Evolutionary conservation across 2,888 invertebrate species (phyloP).

Genomic region (Carabus problematicus): DNA sequence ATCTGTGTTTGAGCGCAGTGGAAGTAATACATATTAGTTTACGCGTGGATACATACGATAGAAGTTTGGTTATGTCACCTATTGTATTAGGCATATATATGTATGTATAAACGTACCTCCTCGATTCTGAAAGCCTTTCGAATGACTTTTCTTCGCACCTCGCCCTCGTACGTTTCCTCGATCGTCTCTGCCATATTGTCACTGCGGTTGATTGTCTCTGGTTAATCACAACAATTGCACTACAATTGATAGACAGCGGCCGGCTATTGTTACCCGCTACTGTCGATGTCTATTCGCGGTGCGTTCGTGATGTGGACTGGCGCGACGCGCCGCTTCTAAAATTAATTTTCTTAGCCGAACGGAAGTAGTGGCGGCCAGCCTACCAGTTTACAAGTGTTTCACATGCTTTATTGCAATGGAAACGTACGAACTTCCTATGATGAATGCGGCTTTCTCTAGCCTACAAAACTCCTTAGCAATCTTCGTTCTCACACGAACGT

Average conservation of each 20-base stretch:
- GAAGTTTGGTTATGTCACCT: constrained; percentile 31
- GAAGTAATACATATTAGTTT: too few relatives aligned
- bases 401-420: constrained; percentile 23
- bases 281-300: constrained; percentile 49
- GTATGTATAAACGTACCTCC: constrained; percentile 66
- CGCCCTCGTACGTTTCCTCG: constrained; percentile 73
- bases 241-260: constrained; percentile 40
- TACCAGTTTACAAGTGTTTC: constrained; percentile 34
- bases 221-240: constrained; percentile 46
- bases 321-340: constrained; percentile 49
- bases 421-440: constrained; percentile 29
- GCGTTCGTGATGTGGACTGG: constrained; percentile 55
- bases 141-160: constrained; percentile 74
- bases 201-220: constrained; percentile 15
- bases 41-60: background rate
- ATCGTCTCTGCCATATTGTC: constrained; percentile 70
- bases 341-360: constrained; percentile 48
- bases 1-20: too few relatives aligned
- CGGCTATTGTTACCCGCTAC: constrained; percentile 44
- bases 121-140: constrained; percentile 75
- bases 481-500: background rate
- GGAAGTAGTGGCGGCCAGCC: constrained; percentile 42
- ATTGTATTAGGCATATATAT: background rate
- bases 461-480: constrained; percentile 21
- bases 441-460: constrained; percentile 42